Evolutionary conservation across 2,113 vertebrate genomes (phyloP), one percentile per base, ranked within the genome.

Genomic region (Lipotes vexillifer): DNA sequence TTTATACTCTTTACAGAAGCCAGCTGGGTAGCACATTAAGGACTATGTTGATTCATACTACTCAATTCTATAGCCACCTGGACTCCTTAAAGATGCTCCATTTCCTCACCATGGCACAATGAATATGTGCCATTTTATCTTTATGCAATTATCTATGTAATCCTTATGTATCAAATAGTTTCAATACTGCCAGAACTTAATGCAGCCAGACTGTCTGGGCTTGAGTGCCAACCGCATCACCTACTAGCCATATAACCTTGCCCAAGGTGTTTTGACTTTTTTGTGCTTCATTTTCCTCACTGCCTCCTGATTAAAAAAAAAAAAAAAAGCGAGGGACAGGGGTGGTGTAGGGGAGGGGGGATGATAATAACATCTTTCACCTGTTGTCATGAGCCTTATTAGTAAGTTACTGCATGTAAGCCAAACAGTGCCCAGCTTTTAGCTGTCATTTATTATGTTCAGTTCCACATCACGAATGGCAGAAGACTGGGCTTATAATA

Each of bases 1-100:
- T 41, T 93, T 77, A 38, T 59, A 91, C n/a, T 74, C 44, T 88
- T 95, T 92, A 93, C 1, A 89, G 36, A 96, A 96, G 65, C 10
- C 85, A 90, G 14, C 21, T 90, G 31, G 36, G 55, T 63, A 88
- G 55, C 66, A 59, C n/a, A 65, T 74, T 87, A 61, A 90, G 25
- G 41, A 82, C 68, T 59, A 18, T 89, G 61, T 55, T 86, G 85
- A 88, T 68, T 63, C 61, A 88, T 55, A 96, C 27, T 74, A 74
- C 27, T 96, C 77, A 90, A 68, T 77, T 92, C 92, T 41, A 81
- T 3, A 96, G 57, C 66, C 52, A 95, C 61, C 57, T 84, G 23
- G 63, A 92, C 86, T 89, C 57, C 55, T 84, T 69, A 55, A 91
- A 83, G 33, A 93, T 59, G 18, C 9, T 46, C 81, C 61, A 77